Evolutionary conservation across 2,113 vertebrate genomes (phyloP).

Genomic region (Lichenostomus cassidix): DNA sequence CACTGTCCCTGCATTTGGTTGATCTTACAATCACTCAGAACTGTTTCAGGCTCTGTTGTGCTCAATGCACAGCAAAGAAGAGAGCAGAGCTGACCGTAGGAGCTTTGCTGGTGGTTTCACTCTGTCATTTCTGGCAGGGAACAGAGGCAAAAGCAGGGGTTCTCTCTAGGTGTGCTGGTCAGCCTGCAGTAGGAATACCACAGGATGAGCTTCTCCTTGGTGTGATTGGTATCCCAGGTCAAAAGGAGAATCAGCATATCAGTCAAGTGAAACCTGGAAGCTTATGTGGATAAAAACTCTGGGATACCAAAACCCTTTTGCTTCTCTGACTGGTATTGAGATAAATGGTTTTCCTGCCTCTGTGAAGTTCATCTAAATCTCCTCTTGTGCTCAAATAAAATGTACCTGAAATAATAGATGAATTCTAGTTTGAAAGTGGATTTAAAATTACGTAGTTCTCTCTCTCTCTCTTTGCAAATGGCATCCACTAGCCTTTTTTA

Average conservation of each 20-base stretch:
- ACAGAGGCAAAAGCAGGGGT: neutral
- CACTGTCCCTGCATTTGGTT: fast-evolving
- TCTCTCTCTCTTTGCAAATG: neutral
- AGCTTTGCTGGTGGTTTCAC: neutral
- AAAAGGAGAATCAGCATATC: neutral
- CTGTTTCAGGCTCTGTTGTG: neutral
- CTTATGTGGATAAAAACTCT: neutral
- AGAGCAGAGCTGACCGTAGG: neutral
- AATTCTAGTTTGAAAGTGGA: neutral
- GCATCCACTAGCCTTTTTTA: neutral
- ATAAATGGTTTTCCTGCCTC: neutral
- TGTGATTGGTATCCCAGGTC: fast-evolving
- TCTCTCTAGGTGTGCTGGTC: neutral
- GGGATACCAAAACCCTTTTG: neutral
- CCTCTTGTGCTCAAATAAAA: neutral
- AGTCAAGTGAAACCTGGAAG: neutral
- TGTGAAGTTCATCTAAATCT: neutral
- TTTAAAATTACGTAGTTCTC: neutral
- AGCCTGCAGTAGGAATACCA: neutral
- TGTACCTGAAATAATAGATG: neutral
- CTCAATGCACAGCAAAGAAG: neutral
- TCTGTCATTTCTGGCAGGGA: neutral
- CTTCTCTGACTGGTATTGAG: neutral
- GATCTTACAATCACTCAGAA: neutral
- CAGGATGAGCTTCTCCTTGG: neutral